Evolutionary conservation across 2,888 invertebrate species (phyloP), one percentile per base, ranked within the genome.

Genomic region (Lamellibrachia columna): DNA sequence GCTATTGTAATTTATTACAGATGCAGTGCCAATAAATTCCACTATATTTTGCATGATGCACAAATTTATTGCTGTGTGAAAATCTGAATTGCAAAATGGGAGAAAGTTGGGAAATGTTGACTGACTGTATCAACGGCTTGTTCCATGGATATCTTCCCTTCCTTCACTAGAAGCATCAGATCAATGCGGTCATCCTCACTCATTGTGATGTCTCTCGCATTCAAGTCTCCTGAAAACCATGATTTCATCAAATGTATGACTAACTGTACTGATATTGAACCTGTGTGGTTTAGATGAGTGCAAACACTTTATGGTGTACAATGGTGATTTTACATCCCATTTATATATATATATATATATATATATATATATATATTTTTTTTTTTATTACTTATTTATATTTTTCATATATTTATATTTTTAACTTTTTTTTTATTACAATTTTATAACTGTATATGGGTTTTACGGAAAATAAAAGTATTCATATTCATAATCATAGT

Each of bases 171-270:
- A 93, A 96, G 93, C 96, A 96, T 96, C 91, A 96, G 94, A 0
- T 96, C 95, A 93, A 96, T 96, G 52, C 96, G 93, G 92, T 96
- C 96, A 92, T 96, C 96, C 93, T 96, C 96, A 52, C 95, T 94
- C 96, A 96, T 96, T 53, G 96, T 96, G 92, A 96, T 96, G 94
- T 96, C 96, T 93, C 95, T 95, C 60, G 96, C 96, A 93, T 95
- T 94, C 90, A 95, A 94, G 93, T 96, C 96, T 60, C 94, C 94
- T 94, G 92, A 6, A 93, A 92, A 55, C 58, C 90, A 90, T 55
- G 40, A 93, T n/a, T 58, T 22, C 15, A 40, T 92, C 11, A 15
- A 92, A n/a, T 60, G 58, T 58, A 9, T 3, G 28, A 28, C 8
- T 90, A 52, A 92, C 28, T n/a, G 52, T 52, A 7, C 1, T 52